Evolutionary conservation across 2,113 vertebrate species (phyloP).

Genomic region (Trematomus loennbergii): DNA sequence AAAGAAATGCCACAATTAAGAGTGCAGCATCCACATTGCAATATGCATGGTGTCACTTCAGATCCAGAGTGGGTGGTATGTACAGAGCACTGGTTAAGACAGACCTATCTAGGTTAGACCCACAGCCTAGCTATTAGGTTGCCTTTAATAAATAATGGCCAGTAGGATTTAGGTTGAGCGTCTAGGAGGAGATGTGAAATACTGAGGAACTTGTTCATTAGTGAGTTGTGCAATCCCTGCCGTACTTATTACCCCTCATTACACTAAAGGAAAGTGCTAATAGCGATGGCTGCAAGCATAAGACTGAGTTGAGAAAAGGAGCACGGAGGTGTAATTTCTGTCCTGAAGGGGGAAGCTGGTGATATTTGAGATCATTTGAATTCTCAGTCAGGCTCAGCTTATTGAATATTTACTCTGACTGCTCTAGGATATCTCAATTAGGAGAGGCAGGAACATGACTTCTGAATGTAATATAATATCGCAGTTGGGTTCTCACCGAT

Average conservation of each 20-base stretch:
- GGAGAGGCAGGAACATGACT: background rate
- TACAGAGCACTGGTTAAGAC: conserved; percentile 15
- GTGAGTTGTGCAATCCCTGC: conserved; percentile 16
- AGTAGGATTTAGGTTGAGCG: conserved; percentile 26
- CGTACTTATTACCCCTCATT: conserved; percentile 38
- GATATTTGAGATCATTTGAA: conserved; percentile 6
- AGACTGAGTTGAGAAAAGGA: background rate
- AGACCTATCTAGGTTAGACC: conserved; percentile 56
- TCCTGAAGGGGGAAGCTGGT: background rate
- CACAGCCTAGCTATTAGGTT: conserved; percentile 44
- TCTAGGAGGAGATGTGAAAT: conserved; percentile 24
- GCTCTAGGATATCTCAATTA: conserved; percentile 14
- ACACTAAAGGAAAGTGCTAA: conserved; percentile 22
- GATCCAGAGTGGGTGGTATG: conserved; percentile 33
- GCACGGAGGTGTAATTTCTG: conserved; percentile 21
- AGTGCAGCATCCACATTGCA: conserved; percentile 7
- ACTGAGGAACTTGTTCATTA: conserved; percentile 1
- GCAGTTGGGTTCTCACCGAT: background rate
- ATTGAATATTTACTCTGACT: background rate
- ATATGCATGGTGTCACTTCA: conserved; percentile 39
- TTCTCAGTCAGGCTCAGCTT: background rate
- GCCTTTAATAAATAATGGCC: conserved; percentile 64
- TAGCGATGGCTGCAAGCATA: conserved; percentile 1
- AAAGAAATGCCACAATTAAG: background rate
- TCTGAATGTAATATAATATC: background rate